phyloP scores from a whole-genome alignment of 2,113 vertebrate species.

The Cnemophilus loriae region DNA sequence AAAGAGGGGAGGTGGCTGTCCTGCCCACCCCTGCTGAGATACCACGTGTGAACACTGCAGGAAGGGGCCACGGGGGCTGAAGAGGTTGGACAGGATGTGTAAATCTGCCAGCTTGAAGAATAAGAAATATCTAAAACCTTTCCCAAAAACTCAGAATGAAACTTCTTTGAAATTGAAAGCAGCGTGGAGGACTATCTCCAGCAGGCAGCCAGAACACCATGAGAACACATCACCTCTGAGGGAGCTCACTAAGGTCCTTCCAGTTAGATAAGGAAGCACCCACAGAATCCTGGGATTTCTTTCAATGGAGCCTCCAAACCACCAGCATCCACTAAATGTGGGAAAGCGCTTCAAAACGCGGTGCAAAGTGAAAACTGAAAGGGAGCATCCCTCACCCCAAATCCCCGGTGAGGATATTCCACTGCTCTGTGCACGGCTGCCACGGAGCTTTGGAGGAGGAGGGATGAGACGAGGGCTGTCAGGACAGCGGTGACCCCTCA shows the following conservation, averaged over 20 bases:
- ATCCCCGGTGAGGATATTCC: not conserved
- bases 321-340: not conserved
- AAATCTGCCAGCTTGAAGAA: not conserved
- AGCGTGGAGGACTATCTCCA: not conserved
- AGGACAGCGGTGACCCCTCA: not conserved
- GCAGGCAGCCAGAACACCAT: not conserved
- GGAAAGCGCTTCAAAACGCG: not conserved
- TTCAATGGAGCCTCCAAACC: not conserved
- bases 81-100: not conserved
- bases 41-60: fast-evolving
- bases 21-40: not conserved
- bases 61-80: not conserved
- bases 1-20: not conserved
- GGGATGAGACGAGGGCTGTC: not conserved
- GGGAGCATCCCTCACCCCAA: not conserved
- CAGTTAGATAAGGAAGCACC: not conserved
- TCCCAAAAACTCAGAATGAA: not conserved
- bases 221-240: not conserved
- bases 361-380: not conserved
- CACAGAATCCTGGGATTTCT: not conserved
- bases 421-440: not conserved
- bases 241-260: not conserved
- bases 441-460: not conserved
- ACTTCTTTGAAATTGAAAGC: not conserved
- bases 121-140: not conserved